These are phyloP conservation scores for Cepaea hortensis DNA, from an alignment of 2,888 invertebrate genomes.

Conservation along the genomic window DNA sequence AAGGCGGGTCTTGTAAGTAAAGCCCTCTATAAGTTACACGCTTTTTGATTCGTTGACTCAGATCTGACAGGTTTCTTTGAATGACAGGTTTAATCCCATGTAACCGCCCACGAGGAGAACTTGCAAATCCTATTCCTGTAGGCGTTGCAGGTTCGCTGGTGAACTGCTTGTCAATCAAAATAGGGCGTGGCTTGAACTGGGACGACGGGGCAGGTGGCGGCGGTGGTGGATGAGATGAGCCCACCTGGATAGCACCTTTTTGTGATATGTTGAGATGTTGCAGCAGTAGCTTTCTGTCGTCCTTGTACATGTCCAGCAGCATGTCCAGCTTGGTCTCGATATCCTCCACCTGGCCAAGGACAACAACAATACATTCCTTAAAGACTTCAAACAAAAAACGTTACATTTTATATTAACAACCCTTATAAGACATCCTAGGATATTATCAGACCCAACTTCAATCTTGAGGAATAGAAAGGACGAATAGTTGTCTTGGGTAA, in stretches of 20 bases:
- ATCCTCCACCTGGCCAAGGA: constrained; percentile 86
- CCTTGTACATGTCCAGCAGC: constrained; percentile 91
- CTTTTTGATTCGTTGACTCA: constrained; percentile 88
- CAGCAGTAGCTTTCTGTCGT: constrained; percentile 82
- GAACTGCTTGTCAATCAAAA: constrained; percentile 84
- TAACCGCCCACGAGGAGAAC: constrained; percentile 38
- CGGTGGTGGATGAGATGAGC: background rate
- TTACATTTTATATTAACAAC: too few species aligned
- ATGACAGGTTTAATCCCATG: constrained; percentile 69
- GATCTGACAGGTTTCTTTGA: constrained; percentile 82
- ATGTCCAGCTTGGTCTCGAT: constrained; percentile 93
- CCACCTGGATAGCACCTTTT: constrained; percentile 25
- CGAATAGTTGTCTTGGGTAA: too few species aligned
- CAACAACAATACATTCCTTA: background rate
- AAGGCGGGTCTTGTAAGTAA: constrained; percentile 56
- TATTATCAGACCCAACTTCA: too few species aligned
- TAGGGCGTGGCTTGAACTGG: constrained; percentile 79
- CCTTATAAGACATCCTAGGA: too few species aligned
- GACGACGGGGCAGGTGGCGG: constrained; percentile 43
- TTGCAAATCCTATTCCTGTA: constrained; percentile 47
- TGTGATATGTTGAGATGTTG: constrained; percentile 55
- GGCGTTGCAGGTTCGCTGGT: constrained; percentile 87
- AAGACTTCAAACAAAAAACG: too few species aligned
- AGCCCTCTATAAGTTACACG: constrained; percentile 85
- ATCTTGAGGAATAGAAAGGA: too few species aligned